Evolutionary conservation across 2,888 invertebrate genomes (phyloP), one percentile per base, ranked within the genome.

Genomic region (Hemaris fuciformis): DNA sequence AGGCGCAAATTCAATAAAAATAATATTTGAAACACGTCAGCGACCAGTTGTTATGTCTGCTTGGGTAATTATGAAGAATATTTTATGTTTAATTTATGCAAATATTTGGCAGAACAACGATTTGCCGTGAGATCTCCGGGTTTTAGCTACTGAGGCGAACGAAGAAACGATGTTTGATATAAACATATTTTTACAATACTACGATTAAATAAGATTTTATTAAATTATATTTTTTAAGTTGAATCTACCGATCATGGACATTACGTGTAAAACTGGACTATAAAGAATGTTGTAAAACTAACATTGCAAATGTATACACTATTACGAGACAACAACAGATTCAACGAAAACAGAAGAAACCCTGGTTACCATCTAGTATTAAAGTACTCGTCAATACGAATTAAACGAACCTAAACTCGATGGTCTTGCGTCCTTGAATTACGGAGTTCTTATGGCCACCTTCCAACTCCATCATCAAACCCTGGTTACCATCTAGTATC

Each of bases 51-150:
- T 67, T 65, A 69, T 74, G 73, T 79, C 75, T 53, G 67, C 67
- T 71, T 66, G 70, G 77, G 75, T 79, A 75, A 81, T 80, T 76
- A 81, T 77, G 76, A 79, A 48, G 60, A 53, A 60, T 60, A 72
- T 68, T 73, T 69, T 73, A 68, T 64, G 65, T 73, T 71, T 86
- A 85, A 86, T 83, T 71, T 86, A 88, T 88, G 87, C 81, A 85
- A 88, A 88, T 84, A 83, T 80, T 79, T 77, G 73, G 63, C 72
- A 78, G 85, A 80, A 81, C 87, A 80, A 79, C 79, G 87, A 89
- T 85, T 31, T 71, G 56, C 38, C 56, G 18, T 27, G 60, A 20
- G 20, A 34, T 38, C 22, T 60, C 34, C 23, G 41, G 22, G 15
- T 53, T 25, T 53, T 53, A 38, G 38, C 34, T 15, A 48, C 23